Evolutionary conservation across 2,888 invertebrate genomes (phyloP).

Genomic region (Sceliomorpha sp.): DNA sequence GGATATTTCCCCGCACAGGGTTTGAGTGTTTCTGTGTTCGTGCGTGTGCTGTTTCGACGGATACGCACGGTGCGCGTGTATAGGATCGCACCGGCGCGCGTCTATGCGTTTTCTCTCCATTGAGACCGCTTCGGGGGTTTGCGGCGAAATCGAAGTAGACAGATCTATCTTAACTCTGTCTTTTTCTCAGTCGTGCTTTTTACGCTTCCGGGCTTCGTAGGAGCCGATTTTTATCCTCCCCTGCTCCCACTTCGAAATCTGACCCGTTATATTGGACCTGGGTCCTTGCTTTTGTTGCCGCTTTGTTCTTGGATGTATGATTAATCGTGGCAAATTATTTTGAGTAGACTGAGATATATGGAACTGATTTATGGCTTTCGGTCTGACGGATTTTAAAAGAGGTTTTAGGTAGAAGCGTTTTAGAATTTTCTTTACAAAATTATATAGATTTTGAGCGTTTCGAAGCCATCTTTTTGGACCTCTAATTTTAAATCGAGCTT

Average conservation of each 20-base stretch:
- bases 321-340: no score
- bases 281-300: no score
- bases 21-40: conserved; percentile 64
- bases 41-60: conserved; percentile 50
- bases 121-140: conserved; percentile 23
- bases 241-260: conserved; percentile 21
- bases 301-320: no score
- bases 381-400: no score
- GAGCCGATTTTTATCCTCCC: conserved; percentile 27
- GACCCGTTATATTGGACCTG: conserved; percentile 4
- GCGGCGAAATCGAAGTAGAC: conserved; percentile 21
- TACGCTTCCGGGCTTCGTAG: background rate
- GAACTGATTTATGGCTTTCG: no score
- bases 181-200: conserved; percentile 3
- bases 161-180: conserved; percentile 38
- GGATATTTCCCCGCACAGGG: conserved; percentile 77
- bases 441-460: no score
- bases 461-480: no score
- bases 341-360: no score
- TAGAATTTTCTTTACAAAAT: no score
- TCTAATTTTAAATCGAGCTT: no score
- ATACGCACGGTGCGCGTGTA: conserved; percentile 43
- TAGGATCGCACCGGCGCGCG: conserved; percentile 9
- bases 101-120: conserved; percentile 8
- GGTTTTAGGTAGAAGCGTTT: no score